phyloP scores from a whole-genome alignment of 2,797 vertebrate genomes.

The Buceros bicornis region DNA sequence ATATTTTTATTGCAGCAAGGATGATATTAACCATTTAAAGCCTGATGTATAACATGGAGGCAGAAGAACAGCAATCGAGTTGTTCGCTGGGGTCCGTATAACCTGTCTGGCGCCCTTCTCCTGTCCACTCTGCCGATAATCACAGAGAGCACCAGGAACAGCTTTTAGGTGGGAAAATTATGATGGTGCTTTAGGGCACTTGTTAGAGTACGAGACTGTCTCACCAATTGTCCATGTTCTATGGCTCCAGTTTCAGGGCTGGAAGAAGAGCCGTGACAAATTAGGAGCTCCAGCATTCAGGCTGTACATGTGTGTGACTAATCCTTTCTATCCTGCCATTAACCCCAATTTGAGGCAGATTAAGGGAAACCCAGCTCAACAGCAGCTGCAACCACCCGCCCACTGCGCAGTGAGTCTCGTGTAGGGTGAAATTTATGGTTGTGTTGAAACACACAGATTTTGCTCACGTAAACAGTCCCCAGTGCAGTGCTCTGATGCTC shows the following conservation, averaged over 20 bases:
- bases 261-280: background rate
- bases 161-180: background rate
- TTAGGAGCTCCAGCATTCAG: background rate
- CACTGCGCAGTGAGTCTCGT: background rate
- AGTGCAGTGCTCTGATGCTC: background rate
- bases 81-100: background rate
- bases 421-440: background rate
- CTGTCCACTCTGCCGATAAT: background rate
- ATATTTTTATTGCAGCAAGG: slow-evolving; percentile 27
- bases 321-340: background rate
- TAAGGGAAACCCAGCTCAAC: background rate
- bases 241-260: background rate
- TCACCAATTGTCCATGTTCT: background rate
- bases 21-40: slow-evolving; percentile 7
- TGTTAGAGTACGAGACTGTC: background rate
- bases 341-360: background rate
- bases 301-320: background rate
- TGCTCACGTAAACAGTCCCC: background rate
- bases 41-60: background rate
- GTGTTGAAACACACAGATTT: background rate
- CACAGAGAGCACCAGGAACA: background rate
- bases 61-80: background rate
- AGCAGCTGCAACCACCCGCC: background rate
- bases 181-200: background rate
- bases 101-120: background rate